Base-by-base conservation (phyloP, 2,888 invertebrate genomes). In the Drosophila neutralis region DNA sequence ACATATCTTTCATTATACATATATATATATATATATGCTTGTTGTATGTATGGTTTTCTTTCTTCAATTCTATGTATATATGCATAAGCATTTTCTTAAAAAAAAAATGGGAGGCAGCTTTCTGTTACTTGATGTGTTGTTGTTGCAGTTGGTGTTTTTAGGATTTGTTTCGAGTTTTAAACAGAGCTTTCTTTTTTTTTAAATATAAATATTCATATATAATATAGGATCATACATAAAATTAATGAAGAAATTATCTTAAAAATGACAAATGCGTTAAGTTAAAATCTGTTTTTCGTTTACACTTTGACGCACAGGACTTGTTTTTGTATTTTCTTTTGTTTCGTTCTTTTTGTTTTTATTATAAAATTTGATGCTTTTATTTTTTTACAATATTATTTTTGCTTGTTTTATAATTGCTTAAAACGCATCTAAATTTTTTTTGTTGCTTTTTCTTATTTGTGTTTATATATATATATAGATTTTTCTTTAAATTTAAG, bases 161-260 rank as follows among this genome's bases (percentile, higher is more conserved):
- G 63, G 70, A 73, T 45, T 59, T 70, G 33, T 64, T 68, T 56
- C 61, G 69, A 66, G 67, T 54, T 77, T 74, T 74, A 74, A 75
- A 69, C 71, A 79, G 69, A 75, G 60, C 68, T 66, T 68, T 77
- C 67, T 59, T 65, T 70, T 58, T 78, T 57, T 73, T 78, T 77
- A 62, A 78, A 79, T 83, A 85, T 86, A 86, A 79, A 86, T 83
- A 86, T 76, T 86, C 73, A 86, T 83, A 83, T 74, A 81, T 83
- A 86, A 81, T 86, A 86, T 81, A 81, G 83, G 82, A 80, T 71
- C 80, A 67, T 81, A 81, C 82, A 78, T 79, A 79, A 82, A 81
- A 77, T 79, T 76, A 82, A 71, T 70, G 78, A 79, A 67, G 69
- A 79, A 82, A 79, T 73, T 78, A 78, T 69, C 80, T 82, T 82